A percentile compares a stretch with the other conserved stretches of the same genome.
Conservation (phyloP, 2,113 vertebrate genomes). For the Neogobius melanostomus region DNA sequence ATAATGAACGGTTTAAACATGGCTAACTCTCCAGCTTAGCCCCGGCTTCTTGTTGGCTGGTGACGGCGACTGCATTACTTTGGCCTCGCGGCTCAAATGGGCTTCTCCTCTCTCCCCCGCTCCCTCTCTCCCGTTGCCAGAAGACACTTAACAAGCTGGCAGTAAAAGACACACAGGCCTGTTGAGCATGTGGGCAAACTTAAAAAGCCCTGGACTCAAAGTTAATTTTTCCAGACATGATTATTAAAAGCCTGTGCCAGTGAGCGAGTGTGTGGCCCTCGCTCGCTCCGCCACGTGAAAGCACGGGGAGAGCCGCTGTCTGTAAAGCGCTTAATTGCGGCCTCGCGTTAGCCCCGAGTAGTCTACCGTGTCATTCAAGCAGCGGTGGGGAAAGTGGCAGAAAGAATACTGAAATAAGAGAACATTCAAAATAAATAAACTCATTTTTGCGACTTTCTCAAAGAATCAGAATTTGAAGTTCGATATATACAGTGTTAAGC, state of each 20-base stretch:
- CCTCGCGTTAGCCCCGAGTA: constrained; percentile 63
- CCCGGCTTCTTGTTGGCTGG: constrained; percentile 19
- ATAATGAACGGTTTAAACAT: constrained; percentile 13
- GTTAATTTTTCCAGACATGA: constrained; percentile 82
- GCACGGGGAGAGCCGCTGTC: constrained; percentile 26
- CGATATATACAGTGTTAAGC: too few relatives aligned
- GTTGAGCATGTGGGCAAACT: constrained; percentile 85
- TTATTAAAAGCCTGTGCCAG: constrained; percentile 81
- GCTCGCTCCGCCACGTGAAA: constrained; percentile 29
- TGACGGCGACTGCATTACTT: constrained; percentile 2
- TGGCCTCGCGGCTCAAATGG: constrained; percentile 20
- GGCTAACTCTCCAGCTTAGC: constrained; percentile 19
- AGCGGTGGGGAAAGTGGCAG: too few relatives aligned
- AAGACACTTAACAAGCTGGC: constrained; percentile 82
- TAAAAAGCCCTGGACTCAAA: constrained; percentile 81
- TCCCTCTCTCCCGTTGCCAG: constrained; percentile 71
- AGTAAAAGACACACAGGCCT: constrained; percentile 78
- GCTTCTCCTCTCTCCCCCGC: constrained; percentile 50
- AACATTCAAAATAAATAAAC: too few relatives aligned
- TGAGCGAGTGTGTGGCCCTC: constrained; percentile 45
- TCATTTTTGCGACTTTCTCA: too few relatives aligned
- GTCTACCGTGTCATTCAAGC: too few relatives aligned
- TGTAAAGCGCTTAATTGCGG: constrained; percentile 74
- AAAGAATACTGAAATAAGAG: too few relatives aligned
- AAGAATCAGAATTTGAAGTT: too few relatives aligned